Base-by-base conservation (phyloP, 2,888 invertebrate species). In the Endotricha flammealis region DNA sequence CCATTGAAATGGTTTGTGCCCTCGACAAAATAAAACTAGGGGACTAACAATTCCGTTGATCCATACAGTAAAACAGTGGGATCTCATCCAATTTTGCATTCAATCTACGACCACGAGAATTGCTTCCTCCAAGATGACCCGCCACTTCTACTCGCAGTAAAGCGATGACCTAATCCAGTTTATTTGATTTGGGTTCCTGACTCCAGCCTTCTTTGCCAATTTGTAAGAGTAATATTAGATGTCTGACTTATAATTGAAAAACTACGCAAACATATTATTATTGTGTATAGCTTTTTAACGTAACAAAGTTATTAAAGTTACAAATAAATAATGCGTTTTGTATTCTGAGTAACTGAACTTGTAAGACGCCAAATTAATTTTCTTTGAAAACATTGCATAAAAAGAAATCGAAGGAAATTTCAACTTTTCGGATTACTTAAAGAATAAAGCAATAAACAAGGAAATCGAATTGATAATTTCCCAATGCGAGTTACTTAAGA, bases 11-110 rank as follows among this genome's bases (percentile, higher is more conserved):
- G 70, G 64, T 64, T 69, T 64, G 67, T 60, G 69, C 63, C 68
- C 68, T 60, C 64, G 60, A 66, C 70, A 65, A 76, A 73, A 82
- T 79, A 80, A 79, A 79, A 76, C 64, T 62, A 64, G 61, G 57
- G 56, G 64, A 69, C 60, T 71, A 72, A 70, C 76, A 64, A 75
- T 70, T 50, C 61, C 60, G 63, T 58, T 60, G 71, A 67, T 68
- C 71, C 72, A 74, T 72, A 80, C 73, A 78, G 75, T 80, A 80
- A 80, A 81, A 79, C 78, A 75, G 72, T 74, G 66, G 74, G 77
- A 74, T 75, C 79, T 82, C 83, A 79, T 85, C 85, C 83, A 85
- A 85, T 85, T 85, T 82, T 83, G 82, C 83, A 85, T 85, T 82
- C 82, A 85, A 83, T 83, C 82, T 83, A 80, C 82, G 81, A 79